Percentiles rank a stretch among this genome's conserved stretches.
Evolutionary conservation across 2,797 vertebrate species (phyloP).

Genomic region (Rhynchonycteris naso): DNA sequence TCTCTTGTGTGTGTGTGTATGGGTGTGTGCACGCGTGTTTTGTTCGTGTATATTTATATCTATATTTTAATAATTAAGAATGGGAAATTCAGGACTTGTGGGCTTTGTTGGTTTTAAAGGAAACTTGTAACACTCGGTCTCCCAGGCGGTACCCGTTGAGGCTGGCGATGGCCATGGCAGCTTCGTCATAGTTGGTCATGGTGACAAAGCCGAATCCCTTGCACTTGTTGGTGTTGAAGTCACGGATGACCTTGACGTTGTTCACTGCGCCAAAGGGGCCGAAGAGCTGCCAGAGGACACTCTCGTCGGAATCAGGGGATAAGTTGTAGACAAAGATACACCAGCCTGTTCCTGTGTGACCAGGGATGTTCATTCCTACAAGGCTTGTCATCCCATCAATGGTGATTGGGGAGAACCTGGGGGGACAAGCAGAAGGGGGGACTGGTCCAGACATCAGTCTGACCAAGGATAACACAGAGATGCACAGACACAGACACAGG

Average conservation of each 20-base stretch:
- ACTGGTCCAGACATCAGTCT: constrained; percentile 88
- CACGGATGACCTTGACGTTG: constrained; percentile 99
- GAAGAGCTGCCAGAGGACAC: constrained; percentile 99
- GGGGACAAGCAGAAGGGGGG: constrained; percentile 83
- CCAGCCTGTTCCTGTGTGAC: constrained; percentile 99
- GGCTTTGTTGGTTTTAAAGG: constrained; percentile 99
- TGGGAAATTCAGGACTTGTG: constrained; percentile 99
- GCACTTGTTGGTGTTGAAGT: constrained; percentile 99
- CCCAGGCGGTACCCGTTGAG: constrained; percentile 99
- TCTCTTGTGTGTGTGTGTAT: constrained; percentile 80
- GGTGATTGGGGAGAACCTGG: constrained; percentile 99
- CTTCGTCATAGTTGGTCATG: constrained; percentile 99
- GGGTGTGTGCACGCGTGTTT: constrained; percentile 81
- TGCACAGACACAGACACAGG: constrained; percentile 81
- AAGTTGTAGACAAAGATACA: constrained; percentile 99
- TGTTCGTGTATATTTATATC: constrained; percentile 89
- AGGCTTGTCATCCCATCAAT: constrained; percentile 99
- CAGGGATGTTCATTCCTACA: constrained; percentile 99
- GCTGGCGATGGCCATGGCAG: constrained; percentile 99
- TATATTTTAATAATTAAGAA: constrained; percentile 88
- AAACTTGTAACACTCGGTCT: constrained; percentile 99
- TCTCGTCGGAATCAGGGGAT: constrained; percentile 99
- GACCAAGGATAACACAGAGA: constrained; percentile 80
- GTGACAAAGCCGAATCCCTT: constrained; percentile 99
- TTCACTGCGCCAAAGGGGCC: constrained; percentile 99